Percentiles rank a stretch among this genome's conserved stretches.
phyloP scores from a whole-genome alignment of 2,888 invertebrate genomes.

The Epistrophella euchroma region DNA sequence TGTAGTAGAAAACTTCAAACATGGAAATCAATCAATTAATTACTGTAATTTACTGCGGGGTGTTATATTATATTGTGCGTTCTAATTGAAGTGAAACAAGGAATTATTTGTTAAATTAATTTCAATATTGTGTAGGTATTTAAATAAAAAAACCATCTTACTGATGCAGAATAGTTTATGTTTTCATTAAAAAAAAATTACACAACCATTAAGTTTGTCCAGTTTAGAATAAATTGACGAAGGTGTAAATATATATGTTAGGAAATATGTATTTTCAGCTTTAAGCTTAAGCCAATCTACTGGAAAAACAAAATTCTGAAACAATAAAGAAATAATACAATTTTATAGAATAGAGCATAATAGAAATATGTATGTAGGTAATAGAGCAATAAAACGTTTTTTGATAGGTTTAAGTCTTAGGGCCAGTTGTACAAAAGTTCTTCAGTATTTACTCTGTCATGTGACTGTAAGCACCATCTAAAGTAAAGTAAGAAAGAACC shows the following conservation, averaged over 20 bases:
- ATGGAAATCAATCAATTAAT: slow-evolving; percentile 5
- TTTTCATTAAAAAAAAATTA: slow-evolving; percentile 4
- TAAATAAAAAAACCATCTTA: slow-evolving; percentile 25
- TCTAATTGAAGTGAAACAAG: slow-evolving; percentile 21
- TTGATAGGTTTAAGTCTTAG: too few relatives aligned
- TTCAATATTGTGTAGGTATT: not conserved
- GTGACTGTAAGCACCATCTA: too few relatives aligned
- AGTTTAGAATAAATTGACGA: slow-evolving; percentile 7
- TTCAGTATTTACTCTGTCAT: too few relatives aligned
- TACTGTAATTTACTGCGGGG: not conserved
- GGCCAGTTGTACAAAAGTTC: too few relatives aligned
- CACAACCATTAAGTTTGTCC: slow-evolving; percentile 24
- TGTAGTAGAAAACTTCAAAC: not conserved
- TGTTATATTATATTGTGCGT: slow-evolving; percentile 34
- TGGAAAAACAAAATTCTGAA: slow-evolving; percentile 43
- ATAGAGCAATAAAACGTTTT: not conserved
- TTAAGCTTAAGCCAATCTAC: slow-evolving; percentile 22
- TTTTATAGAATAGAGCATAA: not conserved
- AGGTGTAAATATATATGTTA: slow-evolving; percentile 14
- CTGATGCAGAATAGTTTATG: not conserved
- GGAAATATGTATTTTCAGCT: not conserved
- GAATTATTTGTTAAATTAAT: slow-evolving; percentile 9
- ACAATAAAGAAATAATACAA: slow-evolving; percentile 26
- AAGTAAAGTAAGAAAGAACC: too few relatives aligned
- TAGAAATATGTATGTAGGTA: too few relatives aligned